Evolutionary conservation across 1,140 invertebrate species (phyloP), one percentile per base, ranked within the genome.

Genomic region (Manduca sexta): DNA sequence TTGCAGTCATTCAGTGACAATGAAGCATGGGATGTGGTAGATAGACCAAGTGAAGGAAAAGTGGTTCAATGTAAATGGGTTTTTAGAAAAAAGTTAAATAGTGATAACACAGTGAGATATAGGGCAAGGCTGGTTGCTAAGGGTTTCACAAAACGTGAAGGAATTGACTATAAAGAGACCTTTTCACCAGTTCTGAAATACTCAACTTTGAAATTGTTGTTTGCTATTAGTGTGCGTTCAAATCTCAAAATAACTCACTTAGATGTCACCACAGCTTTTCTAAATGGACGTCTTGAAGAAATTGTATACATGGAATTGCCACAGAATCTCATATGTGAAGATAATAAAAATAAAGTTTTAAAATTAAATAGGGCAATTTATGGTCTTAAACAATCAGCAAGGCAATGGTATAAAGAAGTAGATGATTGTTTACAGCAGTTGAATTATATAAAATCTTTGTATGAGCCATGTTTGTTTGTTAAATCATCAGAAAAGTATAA

Each of bases 241-340:
- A 17, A 51, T 8, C 16, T 64, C 7, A 16, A 57, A 33, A 50
- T 55, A n/a, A 54, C 31, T 33, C 58, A 64, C 29, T 30, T 54
- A 14, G 55, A 61, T 57, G 57, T 58, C 3, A 44, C 50, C 8
- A 69, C 67, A 11, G 66, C 67, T 10, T 55, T 72, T 16, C 17
- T 65, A 82, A 50, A 71, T 86, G 65, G 86, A 70, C 8, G 52
- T 26, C 16, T 65, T 12, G 17, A 53, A 21, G 58, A 65, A 53
- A 51, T 40, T 44, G 37, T 61, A 0, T 66, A 50, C 7, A 63
- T 59, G 50, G 31, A 55, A 31, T n/a, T 30, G 5, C 53, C 58
- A 34, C n/a, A 10, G 7, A 29, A 45, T 40, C 49, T 46, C 7
- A 10, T 30, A 2, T 47, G 30, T 46, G 31, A 35, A 39, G 30